A percentile compares a stretch with the other conserved stretches of the same genome.
Evolutionary conservation across 2,113 vertebrate species (phyloP).

Genomic region (Dasyornis broadbenti): DNA sequence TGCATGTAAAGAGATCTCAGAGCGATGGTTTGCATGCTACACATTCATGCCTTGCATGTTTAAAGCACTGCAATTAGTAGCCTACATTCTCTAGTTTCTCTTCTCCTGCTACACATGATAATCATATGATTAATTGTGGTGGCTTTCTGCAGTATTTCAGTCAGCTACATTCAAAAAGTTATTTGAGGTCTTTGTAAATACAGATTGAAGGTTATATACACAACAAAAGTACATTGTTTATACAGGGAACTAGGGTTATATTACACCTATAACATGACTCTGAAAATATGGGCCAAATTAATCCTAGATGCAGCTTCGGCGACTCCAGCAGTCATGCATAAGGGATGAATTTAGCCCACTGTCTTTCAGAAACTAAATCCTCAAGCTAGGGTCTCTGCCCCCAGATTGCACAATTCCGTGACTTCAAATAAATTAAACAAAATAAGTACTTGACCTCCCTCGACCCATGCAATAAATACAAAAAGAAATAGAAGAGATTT

Average conservation of each 20-base stretch:
- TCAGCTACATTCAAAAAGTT: slow-evolving; percentile 71
- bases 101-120: slow-evolving; percentile 62
- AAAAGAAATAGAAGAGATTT: slow-evolving; percentile 63
- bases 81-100: slow-evolving; percentile 58
- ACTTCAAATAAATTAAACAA: slow-evolving; percentile 53
- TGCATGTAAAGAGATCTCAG: slow-evolving; percentile 62
- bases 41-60: slow-evolving; percentile 40
- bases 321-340: background rate
- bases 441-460: slow-evolving; percentile 49
- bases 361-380: slow-evolving; percentile 15
- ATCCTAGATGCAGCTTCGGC: background rate
- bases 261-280: slow-evolving; percentile 1
- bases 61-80: slow-evolving; percentile 54
- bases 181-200: slow-evolving; percentile 52
- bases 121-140: slow-evolving; percentile 74
- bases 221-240: slow-evolving; percentile 57
- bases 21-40: slow-evolving; percentile 30
- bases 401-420: background rate
- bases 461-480: slow-evolving; percentile 55
- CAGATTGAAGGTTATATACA: slow-evolving; percentile 59
- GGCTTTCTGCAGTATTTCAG: slow-evolving; percentile 71
- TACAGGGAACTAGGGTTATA: slow-evolving; percentile 9
- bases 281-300: slow-evolving; percentile 31
- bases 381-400: slow-evolving; percentile 4
- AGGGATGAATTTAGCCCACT: slow-evolving; percentile 44